Base-by-base conservation (phyloP, 2,113 vertebrate species). In the Connochaetes taurinus region DNA sequence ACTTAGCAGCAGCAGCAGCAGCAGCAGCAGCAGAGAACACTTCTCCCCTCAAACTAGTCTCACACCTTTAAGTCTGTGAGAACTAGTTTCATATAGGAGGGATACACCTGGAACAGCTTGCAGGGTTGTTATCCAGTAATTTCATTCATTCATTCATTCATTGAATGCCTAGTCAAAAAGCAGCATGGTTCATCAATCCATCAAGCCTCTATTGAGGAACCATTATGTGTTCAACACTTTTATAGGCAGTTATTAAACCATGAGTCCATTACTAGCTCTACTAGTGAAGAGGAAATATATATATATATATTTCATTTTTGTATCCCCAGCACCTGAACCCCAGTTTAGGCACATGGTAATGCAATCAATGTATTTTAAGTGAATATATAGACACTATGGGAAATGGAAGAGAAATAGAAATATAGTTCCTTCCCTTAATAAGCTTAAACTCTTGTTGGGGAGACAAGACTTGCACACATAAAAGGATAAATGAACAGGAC, bases 181-280 rank as follows among this genome's bases (percentile, higher is more conserved):
- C 60, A 89, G 14, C 19, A 27, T 91, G 85, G 50, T 86, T 95
- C 90, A 76, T 91, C 76, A 78, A 92, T 71, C 93, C 50, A 97
- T 95, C 93, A 91, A 74, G 74, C 58, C 57, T 96, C 84, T 82
- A 94, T 23, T 47, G 85, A 97, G 94, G 58, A 82, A 50, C 93
- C 55, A 91, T 95, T 96, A 93, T 83, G 43, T 94, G 80, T 52
- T 52, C 78, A 96, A 90, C 57, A 95, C 45, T 94, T 95, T 93
- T 80, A 95, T 21, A 95, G 82, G 87, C 88, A 92, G 81, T 94
- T 95, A 93, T 64, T 82, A 97, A 96, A 92, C 92, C 67, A 23
- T 36, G 36, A 97, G 82, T 84, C 43, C 55, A 55, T 98, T 74
- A 94, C 67, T 97, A 93, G 86, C 82, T 94, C 33, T 36, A 92